These are phyloP conservation scores for Ctenomys sociabilis DNA, from an alignment of 2,113 vertebrate species.

Conservation along the genomic window DNA sequence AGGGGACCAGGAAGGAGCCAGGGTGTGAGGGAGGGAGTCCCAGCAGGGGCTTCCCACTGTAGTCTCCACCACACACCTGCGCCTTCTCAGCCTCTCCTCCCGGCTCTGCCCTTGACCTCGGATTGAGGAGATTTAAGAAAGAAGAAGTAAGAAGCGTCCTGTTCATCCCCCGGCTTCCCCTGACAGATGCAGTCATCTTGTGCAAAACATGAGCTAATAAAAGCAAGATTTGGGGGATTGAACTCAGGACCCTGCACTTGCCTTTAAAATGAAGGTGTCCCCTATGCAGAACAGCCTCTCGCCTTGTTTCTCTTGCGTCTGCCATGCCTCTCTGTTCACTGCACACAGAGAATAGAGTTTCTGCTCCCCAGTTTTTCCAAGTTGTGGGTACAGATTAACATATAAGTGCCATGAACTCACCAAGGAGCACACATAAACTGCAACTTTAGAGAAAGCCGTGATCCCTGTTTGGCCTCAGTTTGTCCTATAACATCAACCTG, in stretches of 20 bases:
- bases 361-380: not conserved
- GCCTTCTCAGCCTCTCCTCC: not conserved
- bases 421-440: not conserved
- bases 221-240: not conserved
- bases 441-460: not conserved
- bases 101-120: no score
- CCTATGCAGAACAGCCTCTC: no score
- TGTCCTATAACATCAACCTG: no score
- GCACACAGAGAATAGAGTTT: no score
- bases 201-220: no score
- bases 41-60: slow-evolving; percentile 34
- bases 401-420: accelerated
- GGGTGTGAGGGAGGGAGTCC: not conserved
- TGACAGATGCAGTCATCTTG: not conserved
- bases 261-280: no score
- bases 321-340: not conserved
- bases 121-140: not conserved
- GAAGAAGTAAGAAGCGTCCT: not conserved
- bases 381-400: accelerated
- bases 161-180: not conserved
- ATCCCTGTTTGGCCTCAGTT: not conserved
- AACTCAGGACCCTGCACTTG: no score
- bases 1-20: not conserved
- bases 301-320: not conserved
- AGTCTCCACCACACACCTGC: slow-evolving; percentile 42